Percentiles rank a stretch among this genome's conserved stretches.
Evolutionary conservation across 2,797 vertebrate genomes (phyloP).

Genomic region (Myioborus melanocephalus): DNA sequence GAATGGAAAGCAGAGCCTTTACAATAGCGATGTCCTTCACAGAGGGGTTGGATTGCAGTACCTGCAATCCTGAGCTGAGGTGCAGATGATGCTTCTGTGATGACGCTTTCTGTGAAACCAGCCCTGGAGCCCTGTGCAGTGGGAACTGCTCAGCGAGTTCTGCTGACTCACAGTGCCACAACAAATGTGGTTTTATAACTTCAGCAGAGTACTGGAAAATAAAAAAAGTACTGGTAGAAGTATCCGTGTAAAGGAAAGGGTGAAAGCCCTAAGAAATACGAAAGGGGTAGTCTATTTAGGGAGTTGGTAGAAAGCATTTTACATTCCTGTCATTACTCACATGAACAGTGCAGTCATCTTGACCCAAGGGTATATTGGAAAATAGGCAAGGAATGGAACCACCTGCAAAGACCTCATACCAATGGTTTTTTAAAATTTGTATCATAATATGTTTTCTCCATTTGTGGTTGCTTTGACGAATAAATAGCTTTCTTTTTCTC

Average conservation of each 20-base stretch:
- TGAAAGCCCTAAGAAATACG: not conserved
- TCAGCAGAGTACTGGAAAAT: not conserved
- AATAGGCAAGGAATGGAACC: not conserved
- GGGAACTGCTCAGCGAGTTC: not conserved
- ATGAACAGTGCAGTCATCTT: not conserved
- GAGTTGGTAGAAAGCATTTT: not conserved
- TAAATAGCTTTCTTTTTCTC: not conserved
- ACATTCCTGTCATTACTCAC: not conserved
- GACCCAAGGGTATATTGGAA: not conserved
- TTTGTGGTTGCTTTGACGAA: not conserved
- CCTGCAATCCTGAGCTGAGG: not conserved
- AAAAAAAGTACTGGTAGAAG: not conserved
- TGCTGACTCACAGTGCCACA: constrained; percentile 44
- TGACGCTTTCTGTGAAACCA: not conserved
- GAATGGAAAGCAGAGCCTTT: not conserved
- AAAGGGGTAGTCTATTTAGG: not conserved
- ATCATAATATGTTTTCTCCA: not conserved
- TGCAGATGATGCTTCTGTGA: not conserved
- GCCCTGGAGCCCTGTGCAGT: not conserved
- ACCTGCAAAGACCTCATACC: not conserved
- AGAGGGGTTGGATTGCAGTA: not conserved
- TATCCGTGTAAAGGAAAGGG: not conserved
- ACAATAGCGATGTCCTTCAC: not conserved
- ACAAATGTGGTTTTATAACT: not conserved
- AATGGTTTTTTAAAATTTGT: not conserved